Evolutionary conservation across 1,140 invertebrate genomes (phyloP).

Genomic region (Linepithema humile): DNA sequence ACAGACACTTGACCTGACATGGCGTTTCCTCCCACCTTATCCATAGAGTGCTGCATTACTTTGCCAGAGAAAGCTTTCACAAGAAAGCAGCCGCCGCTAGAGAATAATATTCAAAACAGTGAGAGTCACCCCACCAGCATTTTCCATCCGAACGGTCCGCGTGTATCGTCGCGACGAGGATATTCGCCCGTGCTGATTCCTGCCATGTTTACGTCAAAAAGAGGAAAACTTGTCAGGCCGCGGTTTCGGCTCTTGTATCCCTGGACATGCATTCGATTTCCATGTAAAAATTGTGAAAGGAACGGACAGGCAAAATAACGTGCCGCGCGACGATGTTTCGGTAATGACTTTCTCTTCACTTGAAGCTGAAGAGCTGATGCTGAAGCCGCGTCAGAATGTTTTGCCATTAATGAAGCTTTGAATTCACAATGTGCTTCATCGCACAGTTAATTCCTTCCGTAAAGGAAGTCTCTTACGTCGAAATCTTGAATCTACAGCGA

Average conservation of each 20-base stretch:
- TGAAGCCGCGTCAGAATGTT: not conserved
- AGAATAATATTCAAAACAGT: slow-evolving; percentile 58
- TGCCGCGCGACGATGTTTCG: slow-evolving; percentile 22
- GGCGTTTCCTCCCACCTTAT: not conserved
- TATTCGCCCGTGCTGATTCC: slow-evolving; percentile 44
- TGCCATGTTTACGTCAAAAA: slow-evolving; percentile 58
- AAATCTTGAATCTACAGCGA: not conserved
- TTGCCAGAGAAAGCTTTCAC: not conserved
- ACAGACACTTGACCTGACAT: not conserved
- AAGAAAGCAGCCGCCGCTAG: not conserved
- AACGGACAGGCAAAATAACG: slow-evolving; percentile 2
- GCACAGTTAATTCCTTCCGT: not conserved
- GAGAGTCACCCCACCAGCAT: slow-evolving; percentile 41
- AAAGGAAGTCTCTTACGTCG: not conserved
- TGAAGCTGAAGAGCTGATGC: not conserved
- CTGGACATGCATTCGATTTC: slow-evolving; percentile 63
- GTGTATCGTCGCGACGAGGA: not conserved
- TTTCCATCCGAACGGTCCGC: slow-evolving; percentile 56
- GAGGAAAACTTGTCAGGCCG: slow-evolving; percentile 55
- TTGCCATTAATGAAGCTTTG: not conserved
- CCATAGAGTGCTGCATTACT: not conserved
- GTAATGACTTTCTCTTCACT: slow-evolving; percentile 60
- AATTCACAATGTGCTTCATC: not conserved
- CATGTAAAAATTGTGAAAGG: slow-evolving; percentile 68
- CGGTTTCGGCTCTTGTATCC: slow-evolving; percentile 28